Evolutionary conservation across 2,888 invertebrate genomes (phyloP).

Genomic region (Schizaphis graminum): DNA sequence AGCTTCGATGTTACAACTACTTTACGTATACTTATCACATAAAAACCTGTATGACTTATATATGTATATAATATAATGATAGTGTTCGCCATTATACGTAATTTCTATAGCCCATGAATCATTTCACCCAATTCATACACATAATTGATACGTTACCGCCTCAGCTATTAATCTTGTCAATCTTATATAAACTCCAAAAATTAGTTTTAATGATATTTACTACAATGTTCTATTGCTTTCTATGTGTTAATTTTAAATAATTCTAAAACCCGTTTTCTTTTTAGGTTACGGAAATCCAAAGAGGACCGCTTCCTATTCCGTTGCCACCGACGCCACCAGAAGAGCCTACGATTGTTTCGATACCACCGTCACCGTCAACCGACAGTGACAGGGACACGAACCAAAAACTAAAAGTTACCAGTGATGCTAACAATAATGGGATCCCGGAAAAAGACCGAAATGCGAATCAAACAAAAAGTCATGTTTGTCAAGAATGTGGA

Average conservation of each 20-base stretch:
- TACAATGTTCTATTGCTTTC: constrained; percentile 5
- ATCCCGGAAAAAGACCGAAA: constrained; percentile 41
- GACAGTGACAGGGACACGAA: constrained; percentile 17
- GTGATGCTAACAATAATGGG: constrained; percentile 51
- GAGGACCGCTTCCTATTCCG: neutral
- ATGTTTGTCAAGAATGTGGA: constrained; percentile 71
- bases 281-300: constrained; percentile 39
- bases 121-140: neutral
- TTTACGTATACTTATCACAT: neutral
- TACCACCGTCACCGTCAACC: neutral
- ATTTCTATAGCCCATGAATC: constrained; percentile 13
- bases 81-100: neutral
- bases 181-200: constrained; percentile 24
- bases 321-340: neutral
- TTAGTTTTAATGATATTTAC: neutral
- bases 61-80: neutral
- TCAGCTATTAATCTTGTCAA: constrained; percentile 24
- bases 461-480: constrained; percentile 67
- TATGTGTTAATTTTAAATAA: neutral
- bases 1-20: neutral
- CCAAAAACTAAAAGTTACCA: neutral
- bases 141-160: constrained; percentile 46
- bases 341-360: neutral
- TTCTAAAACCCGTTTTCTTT: constrained; percentile 35
- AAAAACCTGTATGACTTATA: neutral